Conservation (phyloP, 2,113 vertebrate genomes). For the Sterna hirundo region DNA sequence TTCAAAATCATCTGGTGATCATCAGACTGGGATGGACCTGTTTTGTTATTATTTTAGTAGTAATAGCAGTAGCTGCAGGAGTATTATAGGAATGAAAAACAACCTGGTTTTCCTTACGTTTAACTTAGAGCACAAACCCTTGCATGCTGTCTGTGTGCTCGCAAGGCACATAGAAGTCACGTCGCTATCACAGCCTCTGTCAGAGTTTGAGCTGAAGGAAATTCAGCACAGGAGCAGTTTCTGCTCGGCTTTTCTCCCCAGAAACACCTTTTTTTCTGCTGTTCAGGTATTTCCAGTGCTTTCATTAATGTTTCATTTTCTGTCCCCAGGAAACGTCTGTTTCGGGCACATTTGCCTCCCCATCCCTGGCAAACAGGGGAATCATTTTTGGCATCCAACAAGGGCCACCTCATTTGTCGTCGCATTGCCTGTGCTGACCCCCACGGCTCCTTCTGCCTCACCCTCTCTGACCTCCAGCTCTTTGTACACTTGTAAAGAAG, state of each 20-base stretch:
- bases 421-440: neutral
- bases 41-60: neutral
- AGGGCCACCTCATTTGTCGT: neutral
- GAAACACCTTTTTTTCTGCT: neutral
- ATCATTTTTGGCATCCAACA: neutral
- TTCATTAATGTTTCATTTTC: neutral
- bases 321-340: neutral
- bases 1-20: neutral
- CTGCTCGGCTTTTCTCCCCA: neutral
- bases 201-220: neutral
- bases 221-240: neutral
- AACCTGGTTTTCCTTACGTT: accelerated
- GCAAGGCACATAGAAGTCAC: accelerated
- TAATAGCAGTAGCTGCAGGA: neutral
- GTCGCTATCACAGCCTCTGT: neutral
- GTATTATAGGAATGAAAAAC: neutral
- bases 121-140: neutral
- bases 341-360: neutral
- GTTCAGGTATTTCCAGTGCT: neutral
- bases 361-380: neutral
- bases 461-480: neutral
- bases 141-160: accelerated
- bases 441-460: neutral
- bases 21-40: neutral
- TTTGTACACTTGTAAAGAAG: neutral